A percentile compares a stretch with the other conserved stretches of the same genome.
Evolutionary conservation across 2,888 invertebrate species (phyloP).

Genomic region (Sylvicola cinctus): DNA sequence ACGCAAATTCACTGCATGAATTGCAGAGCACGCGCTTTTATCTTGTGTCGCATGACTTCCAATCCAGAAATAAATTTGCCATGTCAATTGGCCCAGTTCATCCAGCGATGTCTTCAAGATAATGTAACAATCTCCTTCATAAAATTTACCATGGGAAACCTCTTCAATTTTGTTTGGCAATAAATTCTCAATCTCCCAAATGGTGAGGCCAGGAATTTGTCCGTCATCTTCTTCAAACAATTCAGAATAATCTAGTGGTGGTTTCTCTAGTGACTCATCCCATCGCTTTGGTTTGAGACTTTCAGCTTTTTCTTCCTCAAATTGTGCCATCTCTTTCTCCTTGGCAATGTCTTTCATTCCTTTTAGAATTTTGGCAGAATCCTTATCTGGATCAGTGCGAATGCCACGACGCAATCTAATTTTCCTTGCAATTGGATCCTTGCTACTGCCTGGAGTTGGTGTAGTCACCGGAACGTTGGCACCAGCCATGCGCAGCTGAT

Average conservation of each 20-base stretch:
- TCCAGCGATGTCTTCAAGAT: conserved; percentile 74
- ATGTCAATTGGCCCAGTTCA: conserved; percentile 62
- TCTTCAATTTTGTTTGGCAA: conserved; percentile 86
- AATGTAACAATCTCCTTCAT: conserved; percentile 98
- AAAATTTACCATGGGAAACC: conserved; percentile 92
- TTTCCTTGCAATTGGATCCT: conserved; percentile 90
- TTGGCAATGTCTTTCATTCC: conserved; percentile 44
- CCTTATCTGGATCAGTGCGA: conserved; percentile 64
- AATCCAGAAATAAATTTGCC: conserved; percentile 99
- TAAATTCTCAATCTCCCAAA: conserved; percentile 99
- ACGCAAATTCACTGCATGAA: conserved; percentile 95
- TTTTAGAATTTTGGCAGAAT: conserved; percentile 73
- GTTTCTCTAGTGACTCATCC: conserved; percentile 91
- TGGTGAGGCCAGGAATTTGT: conserved; percentile 72
- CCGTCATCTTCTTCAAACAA: conserved; percentile 94
- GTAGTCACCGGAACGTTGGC: conserved; percentile 61
- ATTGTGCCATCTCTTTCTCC: conserved; percentile 52
- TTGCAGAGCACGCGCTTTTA: conserved; percentile 35
- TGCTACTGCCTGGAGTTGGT: conserved; percentile 41
- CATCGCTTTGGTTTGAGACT: conserved; percentile 69
- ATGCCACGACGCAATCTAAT: conserved; percentile 66
- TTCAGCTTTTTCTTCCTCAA: conserved; percentile 34
- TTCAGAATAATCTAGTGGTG: conserved; percentile 89
- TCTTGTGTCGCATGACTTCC: conserved; percentile 80
- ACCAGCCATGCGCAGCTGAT: conserved; percentile 80